Conservation (phyloP, 92 coral and sea anemone species). For the Porites cylindrica region DNA sequence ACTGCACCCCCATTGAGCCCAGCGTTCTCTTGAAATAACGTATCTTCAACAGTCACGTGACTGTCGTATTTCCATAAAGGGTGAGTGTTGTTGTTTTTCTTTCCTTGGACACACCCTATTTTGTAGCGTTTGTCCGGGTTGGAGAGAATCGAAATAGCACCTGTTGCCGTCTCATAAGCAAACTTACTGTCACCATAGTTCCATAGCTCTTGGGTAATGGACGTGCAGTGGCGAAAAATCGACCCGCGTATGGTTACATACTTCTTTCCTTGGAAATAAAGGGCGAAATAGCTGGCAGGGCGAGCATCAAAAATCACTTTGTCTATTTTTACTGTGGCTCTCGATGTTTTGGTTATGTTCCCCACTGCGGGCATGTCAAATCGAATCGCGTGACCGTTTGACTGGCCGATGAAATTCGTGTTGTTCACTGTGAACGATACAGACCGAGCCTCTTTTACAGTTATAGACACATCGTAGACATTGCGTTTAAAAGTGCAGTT, state of each 20-base stretch:
- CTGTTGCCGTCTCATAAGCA: constrained; percentile 25
- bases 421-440: constrained; percentile 10
- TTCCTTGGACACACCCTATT: constrained; percentile 24
- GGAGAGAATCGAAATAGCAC: constrained; percentile 35
- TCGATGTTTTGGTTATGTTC: neutral
- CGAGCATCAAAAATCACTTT: constrained; percentile 35
- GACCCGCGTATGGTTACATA: constrained; percentile 16
- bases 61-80: constrained; percentile 57
- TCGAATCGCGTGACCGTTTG: constrained; percentile 27
- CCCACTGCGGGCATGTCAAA: neutral
- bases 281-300: constrained; percentile 31
- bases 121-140: constrained; percentile 26
- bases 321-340: constrained; percentile 17
- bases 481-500: constrained; percentile 26
- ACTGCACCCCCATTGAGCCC: constrained; percentile 55
- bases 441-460: neutral
- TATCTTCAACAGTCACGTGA: constrained; percentile 49
- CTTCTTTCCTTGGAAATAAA: constrained; percentile 35
- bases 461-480: constrained; percentile 2
- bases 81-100: constrained; percentile 14
- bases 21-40: constrained; percentile 38
- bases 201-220: constrained; percentile 9
- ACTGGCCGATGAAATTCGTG: constrained; percentile 3
- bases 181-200: constrained; percentile 12
- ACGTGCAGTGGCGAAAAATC: constrained; percentile 30